Evolutionary conservation across 2,888 invertebrate species (phyloP).

Genomic region (Phortica okadai): DNA sequence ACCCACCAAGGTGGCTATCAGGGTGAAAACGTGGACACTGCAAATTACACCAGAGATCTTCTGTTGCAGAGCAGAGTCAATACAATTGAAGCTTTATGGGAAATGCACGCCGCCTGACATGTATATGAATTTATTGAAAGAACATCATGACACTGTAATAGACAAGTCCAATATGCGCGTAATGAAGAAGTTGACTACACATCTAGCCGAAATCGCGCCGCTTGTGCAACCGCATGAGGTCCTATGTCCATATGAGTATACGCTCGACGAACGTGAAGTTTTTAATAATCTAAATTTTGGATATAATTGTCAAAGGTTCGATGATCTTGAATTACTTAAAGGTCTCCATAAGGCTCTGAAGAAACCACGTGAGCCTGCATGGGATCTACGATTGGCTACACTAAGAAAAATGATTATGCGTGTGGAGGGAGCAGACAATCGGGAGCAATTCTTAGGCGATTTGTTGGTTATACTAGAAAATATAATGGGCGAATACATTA

Average conservation of each 20-base stretch:
- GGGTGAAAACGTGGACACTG: conserved; percentile 63
- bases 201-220: conserved; percentile 50
- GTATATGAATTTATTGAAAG: conserved; percentile 55
- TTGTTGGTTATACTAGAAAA: conserved; percentile 41
- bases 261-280: conserved; percentile 55
- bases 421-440: conserved; percentile 33
- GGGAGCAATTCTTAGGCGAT: conserved; percentile 46
- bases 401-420: conserved; percentile 54
- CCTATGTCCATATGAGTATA: conserved; percentile 56
- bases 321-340: conserved; percentile 58
- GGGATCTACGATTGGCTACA: conserved; percentile 55
- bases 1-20: conserved; percentile 61
- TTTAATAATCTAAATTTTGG: conserved; percentile 57
- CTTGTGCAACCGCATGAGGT: conserved; percentile 48
- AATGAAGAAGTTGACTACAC: conserved; percentile 44
- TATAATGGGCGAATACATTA: conserved; percentile 37
- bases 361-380: conserved; percentile 56
- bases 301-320: conserved; percentile 56
- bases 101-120: conserved; percentile 57
- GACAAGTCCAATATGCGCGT: conserved; percentile 46
- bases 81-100: conserved; percentile 60
- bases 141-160: conserved; percentile 48
- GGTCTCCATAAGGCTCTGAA: conserved; percentile 50
- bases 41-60: conserved; percentile 63
- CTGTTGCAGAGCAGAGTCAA: conserved; percentile 53